These are phyloP conservation scores for Callopanchax toddi DNA, from an alignment of 2,113 vertebrate genomes.

Conservation along the genomic window DNA sequence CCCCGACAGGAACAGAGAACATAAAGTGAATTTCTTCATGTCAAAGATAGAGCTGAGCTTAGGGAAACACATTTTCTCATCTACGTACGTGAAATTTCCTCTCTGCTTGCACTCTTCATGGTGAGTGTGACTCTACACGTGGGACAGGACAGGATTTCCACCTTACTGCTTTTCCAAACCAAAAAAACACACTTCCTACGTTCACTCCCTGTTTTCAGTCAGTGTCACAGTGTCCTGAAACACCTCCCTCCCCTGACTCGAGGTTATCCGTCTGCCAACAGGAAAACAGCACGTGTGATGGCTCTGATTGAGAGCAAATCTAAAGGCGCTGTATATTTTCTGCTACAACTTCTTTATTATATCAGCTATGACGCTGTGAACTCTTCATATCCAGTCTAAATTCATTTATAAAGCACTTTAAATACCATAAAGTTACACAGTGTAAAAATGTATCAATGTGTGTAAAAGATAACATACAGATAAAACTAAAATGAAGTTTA, in stretches of 20 bases:
- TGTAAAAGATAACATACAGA: too few relatives aligned
- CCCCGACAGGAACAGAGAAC: neutral
- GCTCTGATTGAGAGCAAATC: neutral
- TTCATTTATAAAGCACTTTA: too few relatives aligned
- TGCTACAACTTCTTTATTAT: too few relatives aligned
- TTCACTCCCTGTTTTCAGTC: conserved; percentile 56
- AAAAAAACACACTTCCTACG: conserved; percentile 50
- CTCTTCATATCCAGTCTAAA: too few relatives aligned
- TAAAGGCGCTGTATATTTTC: too few relatives aligned
- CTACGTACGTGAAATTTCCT: conserved; percentile 40
- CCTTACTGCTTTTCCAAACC: conserved; percentile 52
- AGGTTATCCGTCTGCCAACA: conserved; percentile 35
- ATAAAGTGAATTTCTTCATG: too few relatives aligned
- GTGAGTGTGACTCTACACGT: conserved; percentile 47
- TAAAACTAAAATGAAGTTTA: too few relatives aligned
- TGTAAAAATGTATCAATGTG: too few relatives aligned
- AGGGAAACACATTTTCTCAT: conserved; percentile 50
- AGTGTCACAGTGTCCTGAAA: conserved; percentile 50
- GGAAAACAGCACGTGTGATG: conserved; percentile 21
- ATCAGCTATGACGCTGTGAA: too few relatives aligned
- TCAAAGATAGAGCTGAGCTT: conserved; percentile 21
- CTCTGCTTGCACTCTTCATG: conserved; percentile 25
- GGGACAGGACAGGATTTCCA: conserved; percentile 69
- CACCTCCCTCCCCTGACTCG: conserved; percentile 30
- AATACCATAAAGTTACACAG: too few relatives aligned